Evolutionary conservation across 2,888 invertebrate species (phyloP), one percentile per base, ranked within the genome.

Genomic region (Hydraecia micacea): DNA sequence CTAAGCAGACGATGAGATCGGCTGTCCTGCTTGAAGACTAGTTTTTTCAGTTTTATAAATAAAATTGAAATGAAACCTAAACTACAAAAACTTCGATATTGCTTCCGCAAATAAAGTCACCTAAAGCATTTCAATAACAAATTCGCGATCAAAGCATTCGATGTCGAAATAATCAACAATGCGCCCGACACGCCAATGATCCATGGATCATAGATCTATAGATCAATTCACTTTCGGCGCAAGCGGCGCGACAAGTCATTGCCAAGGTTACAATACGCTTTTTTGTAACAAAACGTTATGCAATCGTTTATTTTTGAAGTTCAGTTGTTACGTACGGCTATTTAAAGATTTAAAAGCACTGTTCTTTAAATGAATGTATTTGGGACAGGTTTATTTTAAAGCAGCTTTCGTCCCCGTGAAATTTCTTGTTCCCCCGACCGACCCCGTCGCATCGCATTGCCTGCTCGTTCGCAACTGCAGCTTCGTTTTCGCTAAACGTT

Each of bases 141-240:
- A 86, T 80, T 75, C 75, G 73, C 87, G 68, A 69, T 65, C 78
- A 67, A 82, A 86, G 80, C 76, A 73, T 49, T 83, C 36, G 42
- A 58, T 70, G 80, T 60, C 76, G 83, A 77, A 76, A 83, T 85
- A 86, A 87, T 87, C 80, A 75, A 85, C 88, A 87, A 88, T 88
- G 73, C 80, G 73, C 72, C 84, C 77, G 90, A 80, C 83, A 88
- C 88, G 90, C 79, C 80, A 82, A 83, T 81, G 90, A 92, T 90
- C 92, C 84, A 83, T 78, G 90, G 91, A 90, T 91, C 84, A 92
- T 90, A 89, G 91, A 92, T 92, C 91, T 87, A 91, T 90, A 84
- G 89, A 91, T 90, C 91, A 86, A 89, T 92, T 91, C 92, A 92
- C 93, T 93, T 91, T 93, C 91, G 87, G 88, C 88, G 85, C 90